phyloP scores from a whole-genome alignment of 2,797 vertebrate genomes.

The Varecia variegata region DNA sequence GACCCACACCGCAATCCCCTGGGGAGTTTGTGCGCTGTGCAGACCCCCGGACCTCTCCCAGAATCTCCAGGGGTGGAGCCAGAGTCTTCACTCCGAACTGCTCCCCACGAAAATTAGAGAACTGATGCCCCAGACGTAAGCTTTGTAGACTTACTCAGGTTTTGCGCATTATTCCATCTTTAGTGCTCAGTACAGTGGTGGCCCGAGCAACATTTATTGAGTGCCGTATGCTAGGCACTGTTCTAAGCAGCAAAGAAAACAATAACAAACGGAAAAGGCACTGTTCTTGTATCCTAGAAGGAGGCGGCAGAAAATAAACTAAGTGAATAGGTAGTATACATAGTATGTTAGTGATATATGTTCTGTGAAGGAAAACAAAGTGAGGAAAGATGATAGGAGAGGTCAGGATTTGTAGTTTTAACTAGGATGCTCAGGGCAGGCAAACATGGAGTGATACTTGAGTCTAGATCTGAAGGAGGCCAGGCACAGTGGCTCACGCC shows the following conservation, averaged over 20 bases:
- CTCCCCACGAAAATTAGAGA: background rate
- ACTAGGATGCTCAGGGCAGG: background rate
- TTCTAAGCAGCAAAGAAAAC: background rate
- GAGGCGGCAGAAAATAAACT: background rate
- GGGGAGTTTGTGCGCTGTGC: background rate
- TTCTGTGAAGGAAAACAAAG: background rate
- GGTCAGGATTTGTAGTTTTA: background rate
- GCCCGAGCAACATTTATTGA: background rate
- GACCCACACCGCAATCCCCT: background rate
- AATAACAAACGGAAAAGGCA: background rate
- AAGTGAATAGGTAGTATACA: background rate
- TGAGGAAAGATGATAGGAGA: background rate
- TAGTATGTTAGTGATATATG: background rate
- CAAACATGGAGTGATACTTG: background rate
- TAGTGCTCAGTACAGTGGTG: background rate
- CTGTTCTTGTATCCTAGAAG: background rate
- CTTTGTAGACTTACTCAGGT: background rate
- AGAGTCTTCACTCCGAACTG: background rate
- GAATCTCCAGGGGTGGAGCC: background rate
- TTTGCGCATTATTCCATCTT: background rate
- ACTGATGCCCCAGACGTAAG: background rate
- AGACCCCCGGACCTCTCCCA: background rate
- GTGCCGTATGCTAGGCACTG: background rate
- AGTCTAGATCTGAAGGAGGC: background rate
- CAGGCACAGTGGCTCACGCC: too few relatives aligned